Evolutionary conservation across 2,888 invertebrate species (phyloP).

Genomic region (Zele albiditarsus): DNA sequence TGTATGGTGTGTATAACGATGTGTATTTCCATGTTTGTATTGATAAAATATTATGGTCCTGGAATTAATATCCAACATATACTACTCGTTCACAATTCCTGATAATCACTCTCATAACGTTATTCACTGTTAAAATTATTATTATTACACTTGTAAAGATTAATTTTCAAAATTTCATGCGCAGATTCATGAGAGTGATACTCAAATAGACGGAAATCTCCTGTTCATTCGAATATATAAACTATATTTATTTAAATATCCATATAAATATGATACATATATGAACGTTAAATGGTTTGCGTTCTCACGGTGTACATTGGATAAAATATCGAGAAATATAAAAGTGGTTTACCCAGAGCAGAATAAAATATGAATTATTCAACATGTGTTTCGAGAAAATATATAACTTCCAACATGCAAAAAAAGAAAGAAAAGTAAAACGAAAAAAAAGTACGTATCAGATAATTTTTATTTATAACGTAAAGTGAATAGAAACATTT

Average conservation of each 20-base stretch:
- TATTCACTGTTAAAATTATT: not conserved
- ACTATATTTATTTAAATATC: not conserved
- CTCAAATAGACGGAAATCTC: not conserved
- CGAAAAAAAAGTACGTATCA: not conserved
- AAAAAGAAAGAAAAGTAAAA: not conserved
- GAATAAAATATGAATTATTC: slow-evolving; percentile 6
- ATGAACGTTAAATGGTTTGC: not conserved
- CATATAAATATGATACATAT: not conserved
- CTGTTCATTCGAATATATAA: not conserved
- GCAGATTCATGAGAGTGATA: not conserved
- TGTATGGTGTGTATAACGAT: no score
- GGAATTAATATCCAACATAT: no score
- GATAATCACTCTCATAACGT: not conserved
- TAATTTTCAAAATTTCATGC: not conserved
- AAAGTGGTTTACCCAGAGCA: not conserved
- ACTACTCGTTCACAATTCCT: not conserved
- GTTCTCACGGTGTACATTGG: not conserved
- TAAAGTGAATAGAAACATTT: not conserved
- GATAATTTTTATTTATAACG: not conserved
- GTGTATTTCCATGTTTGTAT: no score
- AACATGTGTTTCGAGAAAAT: not conserved
- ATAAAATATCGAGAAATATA: slow-evolving; percentile 1
- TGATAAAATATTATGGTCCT: no score
- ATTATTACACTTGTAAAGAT: not conserved
- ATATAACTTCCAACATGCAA: not conserved